Evolutionary conservation across 2,888 invertebrate genomes (phyloP), one percentile per base, ranked within the genome.

Genomic region (Caenorhabditis angaria): DNA sequence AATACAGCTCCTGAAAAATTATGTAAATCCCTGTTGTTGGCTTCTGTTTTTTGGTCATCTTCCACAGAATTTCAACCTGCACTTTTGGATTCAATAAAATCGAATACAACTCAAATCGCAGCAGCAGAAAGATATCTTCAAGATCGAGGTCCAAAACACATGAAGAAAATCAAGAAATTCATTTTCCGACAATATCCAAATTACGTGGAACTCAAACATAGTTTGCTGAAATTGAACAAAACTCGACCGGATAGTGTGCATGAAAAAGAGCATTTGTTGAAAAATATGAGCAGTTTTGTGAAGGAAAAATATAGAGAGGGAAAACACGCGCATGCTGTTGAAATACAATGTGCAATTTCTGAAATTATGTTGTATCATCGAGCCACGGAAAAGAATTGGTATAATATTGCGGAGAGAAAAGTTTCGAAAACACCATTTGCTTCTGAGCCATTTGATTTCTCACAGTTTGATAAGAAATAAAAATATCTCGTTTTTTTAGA

Each of bases 151-250:
- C 62, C 65, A 2, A 50, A 29, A 27, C 70, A 62, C 57, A 12
- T 70, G 65, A 54, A 41, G 24, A 47, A 20, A 18, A 53, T 65
- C 35, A 58, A 62, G 18, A 70, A 62, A 24, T 70, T 70, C 24
- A 2, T 66, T 6, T 41, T 27, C 28, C 12, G 14, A 35, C 53
- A 62, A 20, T 70, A 61, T 51, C 65, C 65, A 8, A 18, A 64
- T 54, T 70, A 70, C 27, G 54, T 51, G 2, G 65, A 70, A 2
- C 22, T 70, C 59, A 70, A 70, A 20, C 65, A 61, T 22, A 56
- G 60, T 10, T 35, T 66, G 28, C 20, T 29, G n/a, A 65, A 66
- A 59, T n/a, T 63, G 27, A 32, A 54, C 10, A 55, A 58, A 54
- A 41, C 58, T 0, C 35, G 50, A 4, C 65, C 65, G 14, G 70